Conservation (phyloP, 2,797 vertebrate genomes). For the Pantherophis alleghaniensis region DNA sequence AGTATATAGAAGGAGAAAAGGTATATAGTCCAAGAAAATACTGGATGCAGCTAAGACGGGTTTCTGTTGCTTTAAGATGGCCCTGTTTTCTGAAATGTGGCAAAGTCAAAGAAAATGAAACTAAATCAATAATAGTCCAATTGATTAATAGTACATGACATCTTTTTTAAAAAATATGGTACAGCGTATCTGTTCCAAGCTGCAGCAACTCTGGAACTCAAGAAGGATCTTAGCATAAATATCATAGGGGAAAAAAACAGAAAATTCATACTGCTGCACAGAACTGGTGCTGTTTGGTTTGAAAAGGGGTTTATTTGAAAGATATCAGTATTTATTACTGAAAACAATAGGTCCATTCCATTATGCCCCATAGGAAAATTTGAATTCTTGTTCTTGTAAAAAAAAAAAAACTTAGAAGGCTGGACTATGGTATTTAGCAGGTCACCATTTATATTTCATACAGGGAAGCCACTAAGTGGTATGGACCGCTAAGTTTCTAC, state of each 20-base stretch:
- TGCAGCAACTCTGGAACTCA: conserved; percentile 29
- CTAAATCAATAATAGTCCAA: conserved; percentile 35
- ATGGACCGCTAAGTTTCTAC: conserved; percentile 36
- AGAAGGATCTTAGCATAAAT: neutral
- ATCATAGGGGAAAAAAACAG: conserved; percentile 29
- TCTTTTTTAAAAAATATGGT: conserved; percentile 20
- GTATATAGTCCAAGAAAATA: neutral
- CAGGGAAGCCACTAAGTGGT: neutral
- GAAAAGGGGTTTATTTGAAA: conserved; percentile 55
- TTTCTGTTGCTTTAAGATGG: neutral
- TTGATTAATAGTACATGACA: conserved; percentile 60
- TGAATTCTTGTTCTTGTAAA: conserved; percentile 30
- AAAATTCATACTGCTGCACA: conserved; percentile 36
- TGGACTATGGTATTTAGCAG: conserved; percentile 43
- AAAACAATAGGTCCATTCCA: conserved; percentile 62
- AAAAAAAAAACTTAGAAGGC: conserved; percentile 48
- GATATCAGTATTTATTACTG: conserved; percentile 56
- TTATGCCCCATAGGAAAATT: conserved; percentile 45
- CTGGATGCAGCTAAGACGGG: neutral
- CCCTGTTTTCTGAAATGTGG: conserved; percentile 22
- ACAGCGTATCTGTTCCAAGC: conserved; percentile 56
- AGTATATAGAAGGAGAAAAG: neutral
- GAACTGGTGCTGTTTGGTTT: conserved; percentile 59
- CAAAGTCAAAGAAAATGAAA: conserved; percentile 40
- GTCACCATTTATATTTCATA: conserved; percentile 40